Percentiles rank a stretch among this genome's conserved stretches.
These are phyloP conservation scores for Chrysolina haemoptera DNA, from an alignment of 2,888 invertebrate species.

Conservation along the genomic window DNA sequence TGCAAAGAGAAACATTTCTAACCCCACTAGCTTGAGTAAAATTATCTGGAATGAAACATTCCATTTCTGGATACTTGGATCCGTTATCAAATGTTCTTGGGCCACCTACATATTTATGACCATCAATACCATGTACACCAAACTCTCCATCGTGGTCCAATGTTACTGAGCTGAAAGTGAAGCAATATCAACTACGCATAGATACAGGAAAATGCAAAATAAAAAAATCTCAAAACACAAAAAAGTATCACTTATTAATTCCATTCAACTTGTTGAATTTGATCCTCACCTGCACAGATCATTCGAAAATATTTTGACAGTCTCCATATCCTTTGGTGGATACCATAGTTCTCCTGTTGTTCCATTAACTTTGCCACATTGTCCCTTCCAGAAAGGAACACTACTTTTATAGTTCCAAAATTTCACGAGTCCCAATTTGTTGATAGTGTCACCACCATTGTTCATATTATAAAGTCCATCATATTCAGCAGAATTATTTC, in stretches of 20 bases:
- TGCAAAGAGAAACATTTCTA: slow-evolving; percentile 81
- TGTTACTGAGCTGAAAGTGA: slow-evolving; percentile 66
- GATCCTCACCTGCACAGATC: slow-evolving; percentile 82
- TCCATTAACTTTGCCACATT: slow-evolving; percentile 81
- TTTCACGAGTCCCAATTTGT: slow-evolving; percentile 78
- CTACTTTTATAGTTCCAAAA: slow-evolving; percentile 79
- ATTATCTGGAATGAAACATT: slow-evolving; percentile 75
- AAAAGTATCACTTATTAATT: too few relatives aligned
- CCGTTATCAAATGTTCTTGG: slow-evolving; percentile 83
- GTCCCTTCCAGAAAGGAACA: slow-evolving; percentile 70
- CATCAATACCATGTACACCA: slow-evolving; percentile 71
- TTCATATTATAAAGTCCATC: slow-evolving; percentile 86
- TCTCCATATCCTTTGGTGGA: slow-evolving; percentile 74
- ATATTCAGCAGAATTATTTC: slow-evolving; percentile 80
- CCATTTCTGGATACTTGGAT: slow-evolving; percentile 73
- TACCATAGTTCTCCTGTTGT: slow-evolving; percentile 88
- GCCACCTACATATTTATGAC: slow-evolving; percentile 74
- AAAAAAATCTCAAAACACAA: too few relatives aligned
- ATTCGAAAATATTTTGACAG: slow-evolving; percentile 79
- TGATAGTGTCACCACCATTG: slow-evolving; percentile 79
- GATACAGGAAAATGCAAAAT: too few relatives aligned
- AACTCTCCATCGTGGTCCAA: slow-evolving; percentile 64
- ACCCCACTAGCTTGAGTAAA: slow-evolving; percentile 74
- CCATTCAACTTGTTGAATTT: too few relatives aligned
- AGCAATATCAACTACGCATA: neutral